Conservation (phyloP, 2,113 vertebrate species). For the Calidris pugnax region DNA sequence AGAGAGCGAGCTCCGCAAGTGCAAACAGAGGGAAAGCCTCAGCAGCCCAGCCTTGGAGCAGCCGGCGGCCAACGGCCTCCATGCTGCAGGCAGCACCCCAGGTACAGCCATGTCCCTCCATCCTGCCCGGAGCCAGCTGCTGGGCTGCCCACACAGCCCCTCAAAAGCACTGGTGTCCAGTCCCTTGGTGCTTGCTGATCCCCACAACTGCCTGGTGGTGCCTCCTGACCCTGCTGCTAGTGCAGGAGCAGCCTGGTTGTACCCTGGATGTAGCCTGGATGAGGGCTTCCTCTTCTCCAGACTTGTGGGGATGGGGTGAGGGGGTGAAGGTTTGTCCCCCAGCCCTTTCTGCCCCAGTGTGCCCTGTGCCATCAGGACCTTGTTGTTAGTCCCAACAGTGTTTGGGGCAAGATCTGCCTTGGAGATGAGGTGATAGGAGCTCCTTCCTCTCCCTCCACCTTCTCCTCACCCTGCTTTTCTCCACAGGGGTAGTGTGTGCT, state of each 20-base stretch:
- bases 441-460: neutral
- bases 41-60: neutral
- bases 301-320: accelerated
- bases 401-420: neutral
- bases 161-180: neutral
- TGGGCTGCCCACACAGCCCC: neutral
- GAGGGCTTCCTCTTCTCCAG: neutral
- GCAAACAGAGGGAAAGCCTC: conserved; percentile 61
- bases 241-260: neutral
- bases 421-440: neutral
- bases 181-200: neutral
- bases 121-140: neutral
- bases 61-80: accelerated
- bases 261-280: neutral
- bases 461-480: neutral
- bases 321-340: no score
- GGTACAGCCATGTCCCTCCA: neutral
- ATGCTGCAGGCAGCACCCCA: neutral
- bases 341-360: neutral
- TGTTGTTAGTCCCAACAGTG: neutral
- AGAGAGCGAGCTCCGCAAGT: neutral
- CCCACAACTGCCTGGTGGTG: neutral
- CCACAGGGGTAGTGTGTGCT: neutral
- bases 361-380: accelerated
- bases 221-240: neutral